Evolutionary conservation across 2,113 vertebrate genomes (phyloP).

Genomic region (Campylomormyrus tamandua): DNA sequence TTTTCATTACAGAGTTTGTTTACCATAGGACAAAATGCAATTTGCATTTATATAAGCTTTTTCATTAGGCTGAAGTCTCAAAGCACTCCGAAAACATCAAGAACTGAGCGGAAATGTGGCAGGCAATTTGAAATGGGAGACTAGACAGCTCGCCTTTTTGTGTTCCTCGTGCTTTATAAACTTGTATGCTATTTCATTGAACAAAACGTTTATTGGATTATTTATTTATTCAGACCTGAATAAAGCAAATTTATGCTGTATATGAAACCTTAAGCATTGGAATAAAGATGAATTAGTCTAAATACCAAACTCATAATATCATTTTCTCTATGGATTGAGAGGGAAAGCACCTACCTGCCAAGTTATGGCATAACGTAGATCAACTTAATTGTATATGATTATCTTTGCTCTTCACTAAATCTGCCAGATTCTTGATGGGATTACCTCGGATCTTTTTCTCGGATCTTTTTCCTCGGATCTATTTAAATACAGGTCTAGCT

Average conservation of each 20-base stretch:
- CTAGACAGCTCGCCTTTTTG: slow-evolving; percentile 27
- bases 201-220: slow-evolving; percentile 29
- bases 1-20: slow-evolving; percentile 57
- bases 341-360: neutral
- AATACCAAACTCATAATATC: neutral
- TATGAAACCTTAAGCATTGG: slow-evolving; percentile 6
- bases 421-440: neutral
- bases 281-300: slow-evolving; percentile 11
- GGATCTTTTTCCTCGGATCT: too few species aligned
- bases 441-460: neutral
- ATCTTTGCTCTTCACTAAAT: neutral
- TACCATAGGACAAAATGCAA: slow-evolving; percentile 64
- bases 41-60: slow-evolving; percentile 75
- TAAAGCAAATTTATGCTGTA: neutral
- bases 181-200: slow-evolving; percentile 25
- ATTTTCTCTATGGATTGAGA: neutral
- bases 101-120: slow-evolving; percentile 50
- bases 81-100: slow-evolving; percentile 54
- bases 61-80: slow-evolving; percentile 57
- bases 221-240: slow-evolving; percentile 7
- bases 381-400: neutral
- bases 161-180: slow-evolving; percentile 23
- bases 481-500: neutral
- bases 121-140: slow-evolving; percentile 50
- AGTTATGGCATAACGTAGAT: neutral